Evolutionary conservation across 2,113 vertebrate genomes (phyloP).

Genomic region (Archilochus colubris): DNA sequence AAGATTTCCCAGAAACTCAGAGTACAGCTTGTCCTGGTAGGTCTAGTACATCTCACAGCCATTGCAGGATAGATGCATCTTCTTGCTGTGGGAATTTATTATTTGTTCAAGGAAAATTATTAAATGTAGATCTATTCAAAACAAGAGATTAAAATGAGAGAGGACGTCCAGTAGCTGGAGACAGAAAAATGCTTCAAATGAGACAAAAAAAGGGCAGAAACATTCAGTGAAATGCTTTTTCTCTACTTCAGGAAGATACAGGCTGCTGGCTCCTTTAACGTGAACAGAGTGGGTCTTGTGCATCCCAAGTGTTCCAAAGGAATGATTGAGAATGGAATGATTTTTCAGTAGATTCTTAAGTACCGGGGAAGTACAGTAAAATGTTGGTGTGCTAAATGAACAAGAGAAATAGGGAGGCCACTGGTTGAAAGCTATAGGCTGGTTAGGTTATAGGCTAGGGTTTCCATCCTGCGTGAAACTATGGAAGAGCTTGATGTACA

Average conservation of each 20-base stretch:
- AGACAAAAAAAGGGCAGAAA: background rate
- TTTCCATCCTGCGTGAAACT: background rate
- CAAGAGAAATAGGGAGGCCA: background rate
- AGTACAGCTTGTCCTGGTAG: fast-evolving
- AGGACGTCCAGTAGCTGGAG: background rate
- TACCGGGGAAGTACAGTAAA: background rate
- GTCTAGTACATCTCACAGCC: background rate
- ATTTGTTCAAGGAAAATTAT: background rate
- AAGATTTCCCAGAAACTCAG: background rate
- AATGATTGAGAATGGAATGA: background rate
- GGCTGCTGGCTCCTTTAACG: background rate
- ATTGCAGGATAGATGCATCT: background rate
- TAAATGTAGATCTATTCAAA: background rate
- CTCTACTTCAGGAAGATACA: background rate
- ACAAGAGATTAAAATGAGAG: background rate
- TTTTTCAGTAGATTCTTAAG: background rate
- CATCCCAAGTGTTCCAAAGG: background rate
- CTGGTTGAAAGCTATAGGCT: background rate
- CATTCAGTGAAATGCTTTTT: background rate
- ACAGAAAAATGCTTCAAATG: background rate
- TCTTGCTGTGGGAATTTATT: background rate
- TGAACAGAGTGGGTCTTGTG: background rate
- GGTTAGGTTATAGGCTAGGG: background rate
- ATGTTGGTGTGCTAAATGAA: background rate
- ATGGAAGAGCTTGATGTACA: background rate